These are phyloP conservation scores for Carollia perspicillata DNA, from an alignment of 2,113 vertebrate species.

Conservation along the genomic window DNA sequence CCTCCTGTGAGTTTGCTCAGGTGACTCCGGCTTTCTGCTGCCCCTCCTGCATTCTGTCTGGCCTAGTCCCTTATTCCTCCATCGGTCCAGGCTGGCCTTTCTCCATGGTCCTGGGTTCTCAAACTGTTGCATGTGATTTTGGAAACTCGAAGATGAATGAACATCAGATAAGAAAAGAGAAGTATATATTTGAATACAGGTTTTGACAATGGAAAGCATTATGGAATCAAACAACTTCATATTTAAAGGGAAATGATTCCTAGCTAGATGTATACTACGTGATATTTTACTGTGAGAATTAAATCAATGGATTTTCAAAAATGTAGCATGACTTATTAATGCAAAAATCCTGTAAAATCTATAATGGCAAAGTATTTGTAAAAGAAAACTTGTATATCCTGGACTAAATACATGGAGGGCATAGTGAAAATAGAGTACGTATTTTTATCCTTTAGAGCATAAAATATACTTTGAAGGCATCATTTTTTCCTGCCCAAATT, in stretches of 20 bases:
- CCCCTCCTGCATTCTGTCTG: neutral
- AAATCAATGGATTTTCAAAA: slow-evolving; percentile 30
- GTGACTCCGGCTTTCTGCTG: neutral
- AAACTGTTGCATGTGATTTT: neutral
- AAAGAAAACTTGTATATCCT: slow-evolving; percentile 22
- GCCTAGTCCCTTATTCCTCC: neutral
- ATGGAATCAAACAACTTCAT: neutral
- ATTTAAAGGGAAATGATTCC: neutral
- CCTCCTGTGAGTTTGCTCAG: neutral
- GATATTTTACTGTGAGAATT: neutral
- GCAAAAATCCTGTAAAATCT: slow-evolving; percentile 41
- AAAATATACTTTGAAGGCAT: slow-evolving; percentile 53
- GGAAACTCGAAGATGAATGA: neutral
- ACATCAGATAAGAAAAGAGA: slow-evolving; percentile 18
- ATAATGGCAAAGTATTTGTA: slow-evolving; percentile 33
- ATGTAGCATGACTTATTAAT: slow-evolving; percentile 22
- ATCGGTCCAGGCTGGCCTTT: neutral
- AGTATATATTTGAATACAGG: neutral
- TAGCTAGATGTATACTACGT: neutral
- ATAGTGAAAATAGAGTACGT: neutral
- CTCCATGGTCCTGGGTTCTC: neutral
- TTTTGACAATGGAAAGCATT: neutral
- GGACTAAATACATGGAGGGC: neutral
- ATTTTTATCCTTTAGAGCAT: neutral
- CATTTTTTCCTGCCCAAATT: slow-evolving; percentile 34